Conservation (phyloP, 2,113 vertebrate species). For the Colaptes auratus region DNA sequence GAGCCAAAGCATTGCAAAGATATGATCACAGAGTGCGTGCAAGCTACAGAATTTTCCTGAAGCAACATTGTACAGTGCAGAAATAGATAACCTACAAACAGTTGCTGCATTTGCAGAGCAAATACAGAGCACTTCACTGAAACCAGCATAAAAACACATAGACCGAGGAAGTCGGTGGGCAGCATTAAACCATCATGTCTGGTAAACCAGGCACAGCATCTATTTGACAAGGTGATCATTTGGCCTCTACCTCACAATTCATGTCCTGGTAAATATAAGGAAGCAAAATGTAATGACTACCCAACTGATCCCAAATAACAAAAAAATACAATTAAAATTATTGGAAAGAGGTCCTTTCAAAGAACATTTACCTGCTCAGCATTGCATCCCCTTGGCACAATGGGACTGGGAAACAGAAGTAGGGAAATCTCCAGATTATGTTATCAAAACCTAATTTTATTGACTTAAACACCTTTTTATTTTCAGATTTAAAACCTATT, state of each 20-base stretch:
- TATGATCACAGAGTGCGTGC: not conserved
- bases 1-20: not conserved
- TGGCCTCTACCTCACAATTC: not conserved
- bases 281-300: not conserved
- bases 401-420: not conserved
- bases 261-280: not conserved
- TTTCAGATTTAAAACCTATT: slow-evolving; percentile 66
- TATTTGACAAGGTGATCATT: not conserved
- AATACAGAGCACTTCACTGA: not conserved
- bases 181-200: not conserved
- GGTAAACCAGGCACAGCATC: not conserved
- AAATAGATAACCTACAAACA: not conserved
- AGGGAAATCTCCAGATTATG: not conserved
- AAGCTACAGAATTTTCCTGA: not conserved
- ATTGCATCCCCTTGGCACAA: not conserved
- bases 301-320: not conserved
- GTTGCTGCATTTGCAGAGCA: not conserved
- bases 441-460: slow-evolving; percentile 40
- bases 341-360: not conserved
- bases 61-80: not conserved
- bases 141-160: not conserved
- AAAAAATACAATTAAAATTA: not conserved
- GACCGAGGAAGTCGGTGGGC: not conserved
- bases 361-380: not conserved
- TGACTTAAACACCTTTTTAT: slow-evolving; percentile 51